These are phyloP conservation scores for Rhinoptilus africanus DNA, from an alignment of 2,113 vertebrate species.

Conservation along the genomic window DNA sequence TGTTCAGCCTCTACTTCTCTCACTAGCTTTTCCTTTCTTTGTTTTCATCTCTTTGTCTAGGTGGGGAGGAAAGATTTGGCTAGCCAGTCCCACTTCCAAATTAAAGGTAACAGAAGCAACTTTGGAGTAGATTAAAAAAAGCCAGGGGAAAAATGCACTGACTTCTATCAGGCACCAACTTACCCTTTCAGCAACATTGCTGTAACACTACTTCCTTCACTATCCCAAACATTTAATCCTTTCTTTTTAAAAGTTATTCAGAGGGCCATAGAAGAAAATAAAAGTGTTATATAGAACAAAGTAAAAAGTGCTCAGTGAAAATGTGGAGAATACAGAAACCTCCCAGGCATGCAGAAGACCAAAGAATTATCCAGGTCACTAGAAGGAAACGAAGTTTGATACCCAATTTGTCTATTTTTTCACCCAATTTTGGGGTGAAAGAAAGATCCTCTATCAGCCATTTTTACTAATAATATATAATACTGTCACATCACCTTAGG, in stretches of 20 bases:
- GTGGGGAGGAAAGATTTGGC: not conserved
- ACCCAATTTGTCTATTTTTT: not conserved
- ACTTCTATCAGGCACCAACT: not conserved
- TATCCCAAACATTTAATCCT: not conserved
- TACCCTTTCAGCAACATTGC: not conserved
- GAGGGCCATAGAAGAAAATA: rapidly evolving
- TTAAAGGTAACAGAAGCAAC: not conserved
- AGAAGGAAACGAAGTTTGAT: not conserved
- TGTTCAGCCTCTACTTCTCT: not conserved
- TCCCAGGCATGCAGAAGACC: not conserved
- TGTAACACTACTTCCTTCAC: not conserved
- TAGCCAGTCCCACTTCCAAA: not conserved
- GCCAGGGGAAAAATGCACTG: not conserved
- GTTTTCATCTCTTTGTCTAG: not conserved
- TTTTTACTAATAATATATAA: not conserved
- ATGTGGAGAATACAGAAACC: not conserved
- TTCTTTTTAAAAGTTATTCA: not conserved
- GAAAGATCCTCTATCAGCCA: not conserved
- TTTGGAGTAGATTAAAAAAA: not conserved
- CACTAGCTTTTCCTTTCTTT: not conserved
- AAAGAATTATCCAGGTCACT: not conserved
- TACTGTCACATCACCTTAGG: not conserved
- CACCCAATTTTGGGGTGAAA: rapidly evolving
- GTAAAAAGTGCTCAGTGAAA: not conserved
- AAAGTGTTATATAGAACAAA: not conserved